Evolutionary conservation across 2,113 vertebrate species (phyloP).

Genomic region (Chaetorhynchus papuensis): DNA sequence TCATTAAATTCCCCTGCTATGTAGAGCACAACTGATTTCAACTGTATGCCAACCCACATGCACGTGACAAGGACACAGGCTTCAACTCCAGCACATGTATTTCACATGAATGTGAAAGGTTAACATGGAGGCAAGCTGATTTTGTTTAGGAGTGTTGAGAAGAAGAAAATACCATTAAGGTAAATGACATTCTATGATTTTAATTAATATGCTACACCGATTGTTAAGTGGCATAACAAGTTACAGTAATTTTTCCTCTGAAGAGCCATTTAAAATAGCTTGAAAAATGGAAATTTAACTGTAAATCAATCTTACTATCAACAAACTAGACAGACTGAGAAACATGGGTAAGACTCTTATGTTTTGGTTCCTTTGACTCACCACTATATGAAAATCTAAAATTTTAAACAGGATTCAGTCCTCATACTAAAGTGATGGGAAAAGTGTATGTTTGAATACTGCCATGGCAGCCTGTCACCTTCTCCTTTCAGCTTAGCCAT

Average conservation of each 20-base stretch:
- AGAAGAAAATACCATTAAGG: not conserved
- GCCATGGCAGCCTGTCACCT: not conserved
- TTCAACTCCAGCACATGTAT: not conserved
- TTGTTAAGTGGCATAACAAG: not conserved
- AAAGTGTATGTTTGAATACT: not conserved
- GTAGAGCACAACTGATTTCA: not conserved
- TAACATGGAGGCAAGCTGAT: not conserved
- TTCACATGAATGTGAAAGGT: not conserved
- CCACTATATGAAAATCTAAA: not conserved
- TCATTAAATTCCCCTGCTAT: not conserved
- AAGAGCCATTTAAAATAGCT: not conserved
- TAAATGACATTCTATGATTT: not conserved
- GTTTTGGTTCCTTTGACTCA: not conserved
- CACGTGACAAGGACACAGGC: not conserved
- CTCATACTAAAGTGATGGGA: not conserved
- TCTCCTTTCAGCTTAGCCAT: not conserved
- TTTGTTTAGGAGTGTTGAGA: not conserved
- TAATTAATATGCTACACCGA: not conserved
- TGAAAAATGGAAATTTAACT: not conserved
- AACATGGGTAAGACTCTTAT: not conserved
- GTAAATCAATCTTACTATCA: not conserved
- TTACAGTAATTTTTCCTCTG: not conserved
- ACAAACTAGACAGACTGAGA: not conserved
- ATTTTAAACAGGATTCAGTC: not conserved
- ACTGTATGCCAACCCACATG: not conserved